These are phyloP conservation scores for Acrocephalus arundinaceus DNA, from an alignment of 2,113 vertebrate genomes.

Conservation along the genomic window DNA sequence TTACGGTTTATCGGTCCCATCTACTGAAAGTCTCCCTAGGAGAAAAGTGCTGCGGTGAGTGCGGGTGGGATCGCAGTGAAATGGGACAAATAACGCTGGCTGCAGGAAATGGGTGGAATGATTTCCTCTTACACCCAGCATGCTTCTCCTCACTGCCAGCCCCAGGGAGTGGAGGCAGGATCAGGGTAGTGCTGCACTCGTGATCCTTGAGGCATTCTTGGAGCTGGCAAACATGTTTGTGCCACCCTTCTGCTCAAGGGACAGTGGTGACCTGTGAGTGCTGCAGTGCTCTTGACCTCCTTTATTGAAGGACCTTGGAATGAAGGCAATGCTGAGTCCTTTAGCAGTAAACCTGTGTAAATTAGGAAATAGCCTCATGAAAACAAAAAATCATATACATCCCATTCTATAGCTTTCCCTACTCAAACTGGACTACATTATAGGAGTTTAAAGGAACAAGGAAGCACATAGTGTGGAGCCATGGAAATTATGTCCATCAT, in stretches of 20 bases:
- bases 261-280: background rate
- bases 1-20: background rate
- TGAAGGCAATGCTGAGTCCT: background rate
- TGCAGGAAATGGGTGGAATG: background rate
- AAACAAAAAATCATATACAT: background rate
- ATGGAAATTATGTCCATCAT: background rate
- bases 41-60: fast-evolving
- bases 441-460: background rate
- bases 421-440: background rate
- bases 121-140: background rate
- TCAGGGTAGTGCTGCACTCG: background rate
- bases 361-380: background rate
- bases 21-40: background rate
- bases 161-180: background rate
- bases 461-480: background rate
- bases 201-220: background rate
- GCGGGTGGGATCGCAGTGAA: background rate
- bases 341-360: background rate
- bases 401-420: background rate
- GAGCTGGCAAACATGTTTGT: background rate
- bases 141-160: background rate
- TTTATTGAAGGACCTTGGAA: background rate
- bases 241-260: background rate
- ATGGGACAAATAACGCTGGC: background rate
- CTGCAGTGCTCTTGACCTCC: background rate